Evolutionary conservation across 2,888 invertebrate genomes (phyloP).

Genomic region (Andricus quercusramuli): DNA sequence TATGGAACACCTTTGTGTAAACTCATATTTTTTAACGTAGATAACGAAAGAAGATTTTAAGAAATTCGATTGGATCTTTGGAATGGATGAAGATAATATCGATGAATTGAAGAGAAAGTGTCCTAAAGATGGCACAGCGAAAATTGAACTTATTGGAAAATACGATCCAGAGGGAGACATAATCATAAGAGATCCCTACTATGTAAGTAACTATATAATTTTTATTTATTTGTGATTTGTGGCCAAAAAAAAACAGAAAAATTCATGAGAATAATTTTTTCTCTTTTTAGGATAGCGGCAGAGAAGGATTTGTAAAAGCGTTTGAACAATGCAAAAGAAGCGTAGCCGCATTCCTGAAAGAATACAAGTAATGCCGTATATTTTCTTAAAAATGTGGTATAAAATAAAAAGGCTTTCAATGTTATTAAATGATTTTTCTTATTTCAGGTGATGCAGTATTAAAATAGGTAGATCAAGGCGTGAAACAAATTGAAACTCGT

Average conservation of each 20-base stretch:
- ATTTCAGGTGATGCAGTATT: too few species aligned
- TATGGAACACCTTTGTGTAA: too few species aligned
- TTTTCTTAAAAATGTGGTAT: too few species aligned
- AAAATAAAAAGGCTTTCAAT: too few species aligned
- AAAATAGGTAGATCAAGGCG: too few species aligned
- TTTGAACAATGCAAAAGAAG: slow-evolving; percentile 87
- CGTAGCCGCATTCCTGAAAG: slow-evolving; percentile 82
- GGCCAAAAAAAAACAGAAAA: slow-evolving; percentile 23
- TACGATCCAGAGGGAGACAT: slow-evolving; percentile 90
- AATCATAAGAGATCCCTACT: slow-evolving; percentile 96
- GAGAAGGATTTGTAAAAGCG: slow-evolving; percentile 87
- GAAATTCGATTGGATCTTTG: slow-evolving; percentile 93
- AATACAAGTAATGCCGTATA: not conserved
- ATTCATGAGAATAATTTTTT: slow-evolving; percentile 21
- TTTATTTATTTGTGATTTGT: slow-evolving; percentile 16
- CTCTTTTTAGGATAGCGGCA: slow-evolving; percentile 82
- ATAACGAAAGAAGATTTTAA: slow-evolving; percentile 87
- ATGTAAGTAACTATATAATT: slow-evolving; percentile 82
- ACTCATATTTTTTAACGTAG: slow-evolving; percentile 77
- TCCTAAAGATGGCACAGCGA: slow-evolving; percentile 85
- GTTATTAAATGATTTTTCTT: too few species aligned
- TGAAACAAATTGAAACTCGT: too few species aligned
- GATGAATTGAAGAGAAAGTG: slow-evolving; percentile 83
- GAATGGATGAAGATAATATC: slow-evolving; percentile 96
- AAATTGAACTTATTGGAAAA: slow-evolving; percentile 90